A percentile compares a stretch with the other conserved stretches of the same genome.
Evolutionary conservation across 2,797 vertebrate species (phyloP).

Genomic region (Microchirus variegatus): DNA sequence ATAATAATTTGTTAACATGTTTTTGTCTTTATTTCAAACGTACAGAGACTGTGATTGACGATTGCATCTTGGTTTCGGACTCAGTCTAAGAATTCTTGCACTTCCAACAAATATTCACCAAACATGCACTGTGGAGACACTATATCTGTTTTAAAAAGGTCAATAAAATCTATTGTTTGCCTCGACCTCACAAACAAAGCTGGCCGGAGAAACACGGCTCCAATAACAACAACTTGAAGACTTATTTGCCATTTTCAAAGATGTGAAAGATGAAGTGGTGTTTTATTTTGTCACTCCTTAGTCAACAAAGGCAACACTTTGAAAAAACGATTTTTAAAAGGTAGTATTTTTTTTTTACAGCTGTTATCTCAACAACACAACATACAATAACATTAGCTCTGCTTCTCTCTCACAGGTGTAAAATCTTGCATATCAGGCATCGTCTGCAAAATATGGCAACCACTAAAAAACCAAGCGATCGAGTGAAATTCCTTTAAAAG

Average conservation of each 20-base stretch:
- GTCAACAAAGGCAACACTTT: background rate
- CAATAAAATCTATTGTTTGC: background rate
- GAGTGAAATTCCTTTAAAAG: background rate
- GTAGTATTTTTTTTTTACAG: background rate
- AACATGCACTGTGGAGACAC: background rate
- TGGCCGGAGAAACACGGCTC: background rate
- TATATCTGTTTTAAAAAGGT: background rate
- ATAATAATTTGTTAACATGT: background rate
- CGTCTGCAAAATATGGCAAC: background rate
- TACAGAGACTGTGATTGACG: too few species aligned
- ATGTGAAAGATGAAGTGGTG: background rate
- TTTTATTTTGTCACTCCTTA: background rate
- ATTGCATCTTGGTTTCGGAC: background rate
- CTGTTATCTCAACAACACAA: background rate
- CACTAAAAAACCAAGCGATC: background rate
- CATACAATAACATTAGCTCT: background rate
- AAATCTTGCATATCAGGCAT: background rate
- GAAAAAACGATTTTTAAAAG: background rate
- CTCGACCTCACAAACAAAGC: background rate
- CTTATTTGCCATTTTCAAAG: conserved; percentile 7
- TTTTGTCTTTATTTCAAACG: background rate
- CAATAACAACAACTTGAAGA: background rate
- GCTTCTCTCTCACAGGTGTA: background rate
- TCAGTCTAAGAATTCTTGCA: too few species aligned
- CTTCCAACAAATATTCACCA: conserved; percentile 1